phyloP scores from a whole-genome alignment of 2,888 invertebrate species.

The Hirtodrosophila duncani region DNA sequence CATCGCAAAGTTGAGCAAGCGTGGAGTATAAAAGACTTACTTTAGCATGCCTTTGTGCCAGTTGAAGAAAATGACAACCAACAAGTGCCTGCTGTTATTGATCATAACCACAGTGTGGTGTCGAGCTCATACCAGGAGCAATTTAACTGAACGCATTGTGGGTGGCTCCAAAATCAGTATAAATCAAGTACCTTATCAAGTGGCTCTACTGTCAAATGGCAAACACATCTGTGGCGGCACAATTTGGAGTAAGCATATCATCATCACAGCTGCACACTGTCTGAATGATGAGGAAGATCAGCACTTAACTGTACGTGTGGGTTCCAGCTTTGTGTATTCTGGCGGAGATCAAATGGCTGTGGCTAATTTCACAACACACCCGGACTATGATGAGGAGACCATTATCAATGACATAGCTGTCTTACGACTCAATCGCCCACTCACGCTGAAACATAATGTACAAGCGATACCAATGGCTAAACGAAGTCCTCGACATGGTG shows the following conservation, averaged over 20 bases:
- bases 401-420: conserved; percentile 13
- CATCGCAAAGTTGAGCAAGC: no score
- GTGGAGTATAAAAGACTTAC: no score
- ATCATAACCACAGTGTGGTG: no score
- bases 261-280: conserved; percentile 17
- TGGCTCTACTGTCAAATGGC: neutral
- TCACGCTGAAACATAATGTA: neutral
- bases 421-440: neutral
- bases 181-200: conserved; percentile 6
- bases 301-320: conserved; percentile 11
- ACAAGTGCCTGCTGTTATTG: no score
- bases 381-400: neutral
- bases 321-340: conserved; percentile 2
- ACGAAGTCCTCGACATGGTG: neutral
- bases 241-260: neutral
- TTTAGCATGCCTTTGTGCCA: no score
- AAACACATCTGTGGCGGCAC: conserved; percentile 10
- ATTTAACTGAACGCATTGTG: conserved; percentile 1
- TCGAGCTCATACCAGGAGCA: no score
- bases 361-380: neutral
- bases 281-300: neutral
- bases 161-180: conserved; percentile 3
- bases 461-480: neutral
- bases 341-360: conserved; percentile 11
- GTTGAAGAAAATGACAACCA: no score